phyloP scores from a whole-genome alignment of 2,113 vertebrate species.

The Heterotilapia buettikoferi region DNA sequence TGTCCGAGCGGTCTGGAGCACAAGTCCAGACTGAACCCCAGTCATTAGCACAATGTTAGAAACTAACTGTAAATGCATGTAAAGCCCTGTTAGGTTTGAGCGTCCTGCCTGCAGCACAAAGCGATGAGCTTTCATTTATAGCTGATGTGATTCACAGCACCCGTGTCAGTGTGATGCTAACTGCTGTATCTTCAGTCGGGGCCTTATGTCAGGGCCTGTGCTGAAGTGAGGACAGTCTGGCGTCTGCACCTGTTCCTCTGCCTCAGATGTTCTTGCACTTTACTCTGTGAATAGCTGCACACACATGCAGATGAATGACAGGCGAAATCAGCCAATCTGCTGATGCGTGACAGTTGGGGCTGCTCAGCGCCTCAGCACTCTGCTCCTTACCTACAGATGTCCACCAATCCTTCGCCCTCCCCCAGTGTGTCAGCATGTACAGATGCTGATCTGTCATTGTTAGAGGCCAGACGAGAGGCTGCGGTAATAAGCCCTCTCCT shows the following conservation, averaged over 20 bases:
- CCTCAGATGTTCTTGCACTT: not conserved
- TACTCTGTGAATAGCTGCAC: not conserved
- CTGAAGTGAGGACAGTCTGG: not conserved
- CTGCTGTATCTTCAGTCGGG: not conserved
- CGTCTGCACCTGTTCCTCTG: conserved; percentile 23
- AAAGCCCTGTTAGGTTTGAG: not conserved
- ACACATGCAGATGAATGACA: conserved; percentile 41
- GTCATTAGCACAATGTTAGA: not conserved
- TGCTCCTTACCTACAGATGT: conserved; percentile 57
- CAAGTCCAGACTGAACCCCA: not conserved
- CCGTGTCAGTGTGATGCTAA: not conserved
- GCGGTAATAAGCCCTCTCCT: conserved; percentile 33
- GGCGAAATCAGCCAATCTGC: conserved; percentile 20
- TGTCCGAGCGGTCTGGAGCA: not conserved
- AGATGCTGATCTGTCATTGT: conserved; percentile 71
- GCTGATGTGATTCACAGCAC: not conserved
- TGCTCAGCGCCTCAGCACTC: conserved; percentile 7
- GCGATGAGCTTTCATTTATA: not conserved
- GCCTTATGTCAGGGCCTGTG: not conserved
- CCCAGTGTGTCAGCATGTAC: conserved; percentile 39
- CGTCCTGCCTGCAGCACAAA: not conserved
- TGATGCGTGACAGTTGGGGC: conserved; percentile 9
- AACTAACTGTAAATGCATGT: not conserved
- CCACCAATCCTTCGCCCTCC: not conserved
- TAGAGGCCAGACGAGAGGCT: conserved; percentile 32